Evolutionary conservation across 2,797 vertebrate genomes (phyloP).

Genomic region (Thunnus albacares): DNA sequence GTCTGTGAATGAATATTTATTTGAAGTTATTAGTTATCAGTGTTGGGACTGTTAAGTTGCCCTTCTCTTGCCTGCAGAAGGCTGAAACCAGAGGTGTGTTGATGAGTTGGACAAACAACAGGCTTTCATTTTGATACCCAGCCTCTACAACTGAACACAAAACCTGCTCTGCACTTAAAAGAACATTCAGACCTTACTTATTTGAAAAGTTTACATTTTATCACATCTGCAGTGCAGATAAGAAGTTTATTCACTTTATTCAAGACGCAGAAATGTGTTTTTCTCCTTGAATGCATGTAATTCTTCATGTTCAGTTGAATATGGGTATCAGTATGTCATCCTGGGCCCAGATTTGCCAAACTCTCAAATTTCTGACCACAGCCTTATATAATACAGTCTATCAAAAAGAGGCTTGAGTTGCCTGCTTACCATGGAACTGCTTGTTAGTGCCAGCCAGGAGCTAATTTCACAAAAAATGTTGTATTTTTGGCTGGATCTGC

Average conservation of each 20-base stretch:
- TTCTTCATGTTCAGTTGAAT: conserved; percentile 1
- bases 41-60: conserved; percentile 20
- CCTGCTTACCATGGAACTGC: conserved; percentile 16
- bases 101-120: neutral
- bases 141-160: conserved; percentile 1
- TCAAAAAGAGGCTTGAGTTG: conserved; percentile 24
- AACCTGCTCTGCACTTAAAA: conserved; percentile 22
- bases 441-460: conserved; percentile 22
- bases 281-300: neutral
- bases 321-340: conserved; percentile 15
- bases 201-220: conserved; percentile 23
- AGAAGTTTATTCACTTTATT: conserved; percentile 9
- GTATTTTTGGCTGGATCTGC: conserved; percentile 41
- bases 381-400: neutral
- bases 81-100: conserved; percentile 9
- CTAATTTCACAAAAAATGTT: conserved; percentile 4
- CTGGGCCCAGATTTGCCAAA: conserved; percentile 12
- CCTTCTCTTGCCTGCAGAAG: conserved; percentile 10
- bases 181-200: neutral
- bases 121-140: conserved; percentile 31
- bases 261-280: neutral
- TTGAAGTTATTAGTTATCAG: conserved; percentile 43
- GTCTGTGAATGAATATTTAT: conserved; percentile 66
- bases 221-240: conserved; percentile 66
- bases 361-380: conserved; percentile 14